Percentiles rank a stretch among this genome's conserved stretches.
These are phyloP conservation scores for Nudaria mundana DNA, from an alignment of 2,888 invertebrate species.

Conservation along the genomic window DNA sequence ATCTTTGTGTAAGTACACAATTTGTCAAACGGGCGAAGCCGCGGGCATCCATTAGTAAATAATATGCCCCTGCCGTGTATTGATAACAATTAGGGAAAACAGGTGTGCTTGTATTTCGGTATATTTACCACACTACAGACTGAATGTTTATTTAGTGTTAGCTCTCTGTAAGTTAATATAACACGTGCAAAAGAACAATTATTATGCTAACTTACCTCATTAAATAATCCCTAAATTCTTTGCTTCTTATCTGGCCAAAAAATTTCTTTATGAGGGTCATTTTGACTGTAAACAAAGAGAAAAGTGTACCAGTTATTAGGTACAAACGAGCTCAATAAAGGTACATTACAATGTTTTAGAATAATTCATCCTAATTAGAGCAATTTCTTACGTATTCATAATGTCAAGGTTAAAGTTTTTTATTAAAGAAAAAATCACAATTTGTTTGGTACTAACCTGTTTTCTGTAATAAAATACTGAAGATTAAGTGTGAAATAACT, in stretches of 20 bases:
- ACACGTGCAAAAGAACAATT: too few species aligned
- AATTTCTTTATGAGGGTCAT: conserved; percentile 68
- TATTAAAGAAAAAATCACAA: not conserved
- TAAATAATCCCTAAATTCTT: conserved; percentile 92
- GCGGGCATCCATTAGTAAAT: too few species aligned
- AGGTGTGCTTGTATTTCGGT: too few species aligned
- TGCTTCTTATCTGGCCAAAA: conserved; percentile 85
- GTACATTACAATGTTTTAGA: too few species aligned
- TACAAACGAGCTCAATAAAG: not conserved
- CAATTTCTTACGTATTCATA: conserved; percentile 28
- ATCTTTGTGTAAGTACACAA: too few species aligned
- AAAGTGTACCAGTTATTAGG: not conserved
- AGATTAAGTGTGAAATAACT: too few species aligned
- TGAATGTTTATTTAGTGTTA: not conserved
- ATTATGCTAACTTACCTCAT: conserved; percentile 91
- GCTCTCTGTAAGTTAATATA: too few species aligned
- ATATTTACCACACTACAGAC: too few species aligned
- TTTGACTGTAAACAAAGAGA: conserved; percentile 45
- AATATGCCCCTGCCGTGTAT: too few species aligned
- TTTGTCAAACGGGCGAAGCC: too few species aligned
- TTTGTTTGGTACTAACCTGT: not conserved
- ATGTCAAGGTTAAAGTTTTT: conserved; percentile 51
- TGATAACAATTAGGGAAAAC: too few species aligned
- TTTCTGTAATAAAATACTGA: too few species aligned
- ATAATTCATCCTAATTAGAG: not conserved